These are phyloP conservation scores for Sebastes kiyomatsui DNA, from an alignment of 2,797 vertebrate species.

Conservation along the genomic window DNA sequence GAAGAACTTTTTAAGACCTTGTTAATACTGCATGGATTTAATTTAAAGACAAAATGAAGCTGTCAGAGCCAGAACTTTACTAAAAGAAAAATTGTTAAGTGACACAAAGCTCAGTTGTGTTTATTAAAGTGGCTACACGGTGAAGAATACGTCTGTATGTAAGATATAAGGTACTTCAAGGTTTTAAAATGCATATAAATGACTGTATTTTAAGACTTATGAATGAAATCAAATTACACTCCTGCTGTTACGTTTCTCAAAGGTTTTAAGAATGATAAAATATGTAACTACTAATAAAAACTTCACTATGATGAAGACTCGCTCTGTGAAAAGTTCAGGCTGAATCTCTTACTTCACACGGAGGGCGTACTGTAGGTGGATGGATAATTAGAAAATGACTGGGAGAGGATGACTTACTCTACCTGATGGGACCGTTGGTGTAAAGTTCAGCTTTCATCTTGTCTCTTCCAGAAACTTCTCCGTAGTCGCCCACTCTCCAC, in stretches of 20 bases:
- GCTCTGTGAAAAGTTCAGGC: neutral
- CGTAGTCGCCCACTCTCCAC: constrained; percentile 93
- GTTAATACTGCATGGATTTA: constrained; percentile 15
- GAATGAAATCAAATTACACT: neutral
- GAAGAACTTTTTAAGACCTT: neutral
- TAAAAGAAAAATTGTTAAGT: neutral
- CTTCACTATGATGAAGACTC: constrained; percentile 3
- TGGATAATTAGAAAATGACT: neutral
- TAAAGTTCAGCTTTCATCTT: constrained; percentile 95
- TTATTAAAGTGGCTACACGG: neutral
- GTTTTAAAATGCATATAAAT: neutral
- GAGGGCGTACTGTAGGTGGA: neutral
- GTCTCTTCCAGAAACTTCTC: constrained; percentile 86
- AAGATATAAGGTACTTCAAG: neutral
- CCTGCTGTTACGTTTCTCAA: neutral
- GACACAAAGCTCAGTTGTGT: neutral
- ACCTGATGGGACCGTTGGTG: constrained; percentile 93
- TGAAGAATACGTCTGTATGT: neutral
- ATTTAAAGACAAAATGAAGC: constrained; percentile 13
- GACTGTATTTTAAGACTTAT: neutral
- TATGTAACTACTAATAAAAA: constrained; percentile 22
- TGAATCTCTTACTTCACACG: neutral
- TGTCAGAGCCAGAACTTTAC: neutral
- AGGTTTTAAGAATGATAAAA: constrained; percentile 27
- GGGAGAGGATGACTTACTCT: constrained; percentile 4